Evolutionary conservation across 2,797 vertebrate species (phyloP).

Genomic region (Sparus aurata): DNA sequence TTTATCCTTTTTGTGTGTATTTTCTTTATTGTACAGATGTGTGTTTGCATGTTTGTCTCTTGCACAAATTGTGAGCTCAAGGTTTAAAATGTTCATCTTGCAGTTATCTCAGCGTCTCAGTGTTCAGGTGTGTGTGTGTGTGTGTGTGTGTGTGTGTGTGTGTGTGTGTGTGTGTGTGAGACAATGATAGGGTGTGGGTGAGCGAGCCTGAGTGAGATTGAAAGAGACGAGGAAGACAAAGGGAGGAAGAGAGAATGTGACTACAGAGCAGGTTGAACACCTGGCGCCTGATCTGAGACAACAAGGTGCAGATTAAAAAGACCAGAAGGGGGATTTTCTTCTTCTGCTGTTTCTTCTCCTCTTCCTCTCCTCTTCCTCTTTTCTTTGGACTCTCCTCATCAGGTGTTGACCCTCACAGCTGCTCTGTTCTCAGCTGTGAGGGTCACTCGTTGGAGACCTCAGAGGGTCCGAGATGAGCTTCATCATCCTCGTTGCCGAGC

Average conservation of each 20-base stretch:
- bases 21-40: neutral
- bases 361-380: neutral
- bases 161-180: constrained; percentile 30
- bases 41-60: neutral
- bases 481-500: constrained; percentile 47
- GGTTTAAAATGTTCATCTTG: neutral
- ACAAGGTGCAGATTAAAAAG: constrained; percentile 54
- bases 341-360: neutral
- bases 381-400: neutral
- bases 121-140: constrained; percentile 11
- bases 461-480: constrained; percentile 29
- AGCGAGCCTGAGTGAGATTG: constrained; percentile 32
- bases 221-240: constrained; percentile 43
- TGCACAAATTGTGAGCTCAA: constrained; percentile 4
- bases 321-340: constrained; percentile 21
- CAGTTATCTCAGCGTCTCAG: neutral
- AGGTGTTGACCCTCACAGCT: constrained; percentile 5
- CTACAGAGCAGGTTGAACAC: constrained; percentile 54
- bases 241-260: constrained; percentile 22
- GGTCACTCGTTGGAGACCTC: constrained; percentile 5
- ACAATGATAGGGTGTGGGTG: constrained; percentile 1
- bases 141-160: neutral
- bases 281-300: constrained; percentile 59
- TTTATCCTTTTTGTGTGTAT: neutral
- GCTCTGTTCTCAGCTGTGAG: constrained; percentile 24